Percentiles rank a stretch among this genome's conserved stretches.
These are phyloP conservation scores for Boulengeromyrus knoepffleri DNA, from an alignment of 2,113 vertebrate species.

Conservation along the genomic window DNA sequence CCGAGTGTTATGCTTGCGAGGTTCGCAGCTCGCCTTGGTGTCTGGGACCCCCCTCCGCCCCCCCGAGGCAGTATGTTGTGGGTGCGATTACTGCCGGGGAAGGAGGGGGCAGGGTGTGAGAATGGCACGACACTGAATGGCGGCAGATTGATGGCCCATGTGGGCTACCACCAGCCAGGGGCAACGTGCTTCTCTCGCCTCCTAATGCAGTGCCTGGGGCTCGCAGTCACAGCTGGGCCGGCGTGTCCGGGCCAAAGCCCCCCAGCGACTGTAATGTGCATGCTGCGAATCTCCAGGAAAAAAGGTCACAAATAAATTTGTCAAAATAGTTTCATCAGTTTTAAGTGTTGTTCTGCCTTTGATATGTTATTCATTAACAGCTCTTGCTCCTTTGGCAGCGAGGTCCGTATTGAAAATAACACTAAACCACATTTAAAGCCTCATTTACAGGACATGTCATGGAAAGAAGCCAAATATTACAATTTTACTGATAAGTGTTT, in stretches of 20 bases:
- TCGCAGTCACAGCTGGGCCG: neutral
- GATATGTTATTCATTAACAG: constrained; percentile 45
- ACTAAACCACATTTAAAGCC: constrained; percentile 47
- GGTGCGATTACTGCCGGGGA: constrained; percentile 24
- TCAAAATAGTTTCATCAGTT: constrained; percentile 41
- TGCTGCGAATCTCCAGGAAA: neutral
- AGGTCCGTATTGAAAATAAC: constrained; percentile 33
- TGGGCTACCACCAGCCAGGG: neutral
- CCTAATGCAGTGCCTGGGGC: neutral
- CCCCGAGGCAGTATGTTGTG: constrained; percentile 20
- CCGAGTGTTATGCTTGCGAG: constrained; percentile 29
- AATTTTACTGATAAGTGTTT: constrained; percentile 42
- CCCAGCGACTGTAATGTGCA: neutral
- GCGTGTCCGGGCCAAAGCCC: neutral
- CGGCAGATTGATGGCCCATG: constrained; percentile 20
- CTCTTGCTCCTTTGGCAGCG: constrained; percentile 38
- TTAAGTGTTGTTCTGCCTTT: constrained; percentile 42
- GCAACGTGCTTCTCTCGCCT: neutral
- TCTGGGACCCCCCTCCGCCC: constrained; percentile 24
- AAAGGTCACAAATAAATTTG: constrained; percentile 7
- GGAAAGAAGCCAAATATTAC: constrained; percentile 37
- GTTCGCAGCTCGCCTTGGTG: constrained; percentile 38
- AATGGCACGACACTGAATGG: constrained; percentile 39
- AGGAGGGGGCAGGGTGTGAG: constrained; percentile 20
- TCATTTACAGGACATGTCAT: constrained; percentile 45